phyloP scores from a whole-genome alignment of 2,797 vertebrate species.

The Enoplosus armatus region DNA sequence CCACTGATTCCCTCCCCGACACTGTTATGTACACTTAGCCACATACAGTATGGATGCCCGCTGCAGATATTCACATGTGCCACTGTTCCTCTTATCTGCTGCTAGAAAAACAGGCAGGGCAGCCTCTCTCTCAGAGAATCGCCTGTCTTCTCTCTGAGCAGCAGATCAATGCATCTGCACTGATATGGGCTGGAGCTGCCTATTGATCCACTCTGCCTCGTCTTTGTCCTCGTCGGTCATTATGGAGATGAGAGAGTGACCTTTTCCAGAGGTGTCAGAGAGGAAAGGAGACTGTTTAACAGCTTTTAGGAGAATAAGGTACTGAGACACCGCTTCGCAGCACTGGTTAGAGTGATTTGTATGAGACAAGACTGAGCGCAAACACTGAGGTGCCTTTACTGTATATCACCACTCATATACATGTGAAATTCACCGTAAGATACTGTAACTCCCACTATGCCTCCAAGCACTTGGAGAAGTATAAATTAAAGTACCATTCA shows the following conservation, averaged over 20 bases:
- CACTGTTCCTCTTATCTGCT: slow-evolving; percentile 28
- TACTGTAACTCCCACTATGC: not conserved
- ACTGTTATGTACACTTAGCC: too few species aligned
- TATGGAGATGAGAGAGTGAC: slow-evolving; percentile 80
- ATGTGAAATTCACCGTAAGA: not conserved
- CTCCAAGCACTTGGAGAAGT: not conserved
- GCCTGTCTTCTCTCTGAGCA: slow-evolving; percentile 58
- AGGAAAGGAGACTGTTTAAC: slow-evolving; percentile 61
- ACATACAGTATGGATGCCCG: too few species aligned
- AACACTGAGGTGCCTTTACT: not conserved
- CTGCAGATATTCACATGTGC: slow-evolving; percentile 20
- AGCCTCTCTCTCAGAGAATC: slow-evolving; percentile 60
- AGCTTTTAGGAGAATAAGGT: slow-evolving; percentile 43
- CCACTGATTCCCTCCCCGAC: too few species aligned
- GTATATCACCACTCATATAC: not conserved
- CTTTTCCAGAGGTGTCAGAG: slow-evolving; percentile 73
- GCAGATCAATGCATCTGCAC: slow-evolving; percentile 77
- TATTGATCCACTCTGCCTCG: slow-evolving; percentile 78
- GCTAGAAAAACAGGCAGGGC: slow-evolving; percentile 44
- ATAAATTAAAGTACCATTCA: not conserved
- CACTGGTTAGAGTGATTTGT: not conserved
- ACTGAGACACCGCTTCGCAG: not conserved
- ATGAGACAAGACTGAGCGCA: not conserved
- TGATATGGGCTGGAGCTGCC: slow-evolving; percentile 71
- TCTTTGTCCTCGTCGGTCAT: slow-evolving; percentile 78